Evolutionary conservation across 2,888 invertebrate genomes (phyloP).

Genomic region (Lasioglossum marginatum): DNA sequence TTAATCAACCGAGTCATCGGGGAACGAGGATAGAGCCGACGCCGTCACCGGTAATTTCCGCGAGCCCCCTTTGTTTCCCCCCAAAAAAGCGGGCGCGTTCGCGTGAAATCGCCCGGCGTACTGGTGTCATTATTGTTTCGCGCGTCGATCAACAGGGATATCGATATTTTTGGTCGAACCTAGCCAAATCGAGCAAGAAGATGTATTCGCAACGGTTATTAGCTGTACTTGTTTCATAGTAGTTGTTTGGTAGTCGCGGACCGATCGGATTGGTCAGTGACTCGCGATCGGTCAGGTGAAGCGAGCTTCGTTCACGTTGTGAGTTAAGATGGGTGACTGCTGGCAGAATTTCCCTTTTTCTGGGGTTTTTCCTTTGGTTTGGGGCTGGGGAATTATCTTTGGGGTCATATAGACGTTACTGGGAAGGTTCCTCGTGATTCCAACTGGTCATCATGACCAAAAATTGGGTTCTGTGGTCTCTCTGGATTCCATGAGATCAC

Average conservation of each 20-base stretch:
- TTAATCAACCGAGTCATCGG: constrained; percentile 31
- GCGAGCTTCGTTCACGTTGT: neutral
- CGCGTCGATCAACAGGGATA: neutral
- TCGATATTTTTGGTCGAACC: neutral
- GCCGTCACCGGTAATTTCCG: constrained; percentile 41
- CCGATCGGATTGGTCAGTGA: neutral
- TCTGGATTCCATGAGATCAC: too few relatives aligned
- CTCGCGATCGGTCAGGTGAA: neutral
- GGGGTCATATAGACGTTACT: neutral
- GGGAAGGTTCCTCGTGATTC: neutral
- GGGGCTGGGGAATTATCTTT: neutral
- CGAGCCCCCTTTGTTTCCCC: neutral
- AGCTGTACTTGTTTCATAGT: neutral
- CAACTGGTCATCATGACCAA: neutral
- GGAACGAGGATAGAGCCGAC: constrained; percentile 10
- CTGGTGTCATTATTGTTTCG: neutral
- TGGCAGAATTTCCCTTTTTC: neutral
- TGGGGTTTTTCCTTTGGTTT: neutral
- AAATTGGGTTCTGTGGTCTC: too few relatives aligned
- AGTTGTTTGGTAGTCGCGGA: neutral
- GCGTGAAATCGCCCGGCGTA: constrained; percentile 21
- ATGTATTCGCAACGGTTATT: neutral
- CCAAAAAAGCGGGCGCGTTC: constrained; percentile 5
- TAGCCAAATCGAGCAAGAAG: neutral
- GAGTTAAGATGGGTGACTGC: neutral